Base-by-base conservation (phyloP, 2,113 vertebrate genomes). In the Microtus oregoni region DNA sequence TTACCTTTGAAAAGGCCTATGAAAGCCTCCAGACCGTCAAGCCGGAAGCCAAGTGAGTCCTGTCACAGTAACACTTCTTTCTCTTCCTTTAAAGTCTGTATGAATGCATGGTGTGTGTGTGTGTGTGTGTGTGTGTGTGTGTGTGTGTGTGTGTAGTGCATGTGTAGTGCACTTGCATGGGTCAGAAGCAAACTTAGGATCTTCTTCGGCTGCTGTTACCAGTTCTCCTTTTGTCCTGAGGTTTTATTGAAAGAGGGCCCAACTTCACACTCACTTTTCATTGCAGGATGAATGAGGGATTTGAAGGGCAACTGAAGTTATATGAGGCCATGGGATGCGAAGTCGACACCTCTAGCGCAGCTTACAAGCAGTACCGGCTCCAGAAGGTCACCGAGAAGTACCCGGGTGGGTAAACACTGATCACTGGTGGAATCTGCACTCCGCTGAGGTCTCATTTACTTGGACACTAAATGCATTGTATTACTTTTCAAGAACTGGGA, bases 361-460 rank as follows among this genome's bases (percentile, higher is more conserved):
- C 99, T 55, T 99, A 99, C 97, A 99, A 99, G 98, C 99, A 99
- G 14, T 99, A 99, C 98, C 98, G 99, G 97, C 98, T 99, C 93
- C 98, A 98, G 92, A 99, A 99, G 97, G 96, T 99, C 35, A 98
- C 98, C 4, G 98, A 99, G 97, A 99, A 99, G 98, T 99, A 98
- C 94, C 98, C 99, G 68, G 99, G 99, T 99, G 97, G 98, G 97
- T 44, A 35, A 30, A 24, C 11, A 35, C 30, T 61, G 77, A 77
- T n/a, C 50, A 55, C 7, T 30, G 0, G 24, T 19, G 0, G 47
- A n/a, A 72, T 13, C 13, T 86, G 61, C n/a, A 50, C 11, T 19
- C 68, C 82, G 73, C 83, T 26, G 65, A 72, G 52, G 55, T 91
- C 41, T 68, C 61, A 14, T 81, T 87, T 91, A 38, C 8, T 30